These are phyloP conservation scores for Teinopalpus imperialis DNA, from an alignment of 2,888 invertebrate genomes.

Conservation along the genomic window DNA sequence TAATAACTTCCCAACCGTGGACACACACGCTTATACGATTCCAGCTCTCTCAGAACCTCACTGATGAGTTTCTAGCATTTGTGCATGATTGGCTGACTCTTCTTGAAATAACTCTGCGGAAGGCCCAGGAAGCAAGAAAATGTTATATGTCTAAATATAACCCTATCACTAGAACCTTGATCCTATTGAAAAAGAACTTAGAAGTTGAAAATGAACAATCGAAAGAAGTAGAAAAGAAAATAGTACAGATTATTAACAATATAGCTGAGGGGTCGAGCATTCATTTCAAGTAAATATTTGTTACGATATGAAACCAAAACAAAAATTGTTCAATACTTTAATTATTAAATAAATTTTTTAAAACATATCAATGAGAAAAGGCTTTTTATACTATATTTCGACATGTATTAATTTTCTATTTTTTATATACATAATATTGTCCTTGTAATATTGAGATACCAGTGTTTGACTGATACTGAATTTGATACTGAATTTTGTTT, in stretches of 20 bases:
- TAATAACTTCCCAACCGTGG: constrained; percentile 68
- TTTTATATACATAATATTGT: no score
- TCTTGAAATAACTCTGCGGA: constrained; percentile 56
- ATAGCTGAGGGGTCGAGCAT: constrained; percentile 43
- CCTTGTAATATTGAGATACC: no score
- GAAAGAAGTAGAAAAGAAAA: constrained; percentile 46
- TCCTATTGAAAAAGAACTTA: constrained; percentile 51
- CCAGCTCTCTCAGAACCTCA: constrained; percentile 59
- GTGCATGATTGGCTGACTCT: constrained; percentile 61
- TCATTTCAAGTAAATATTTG: constrained; percentile 8
- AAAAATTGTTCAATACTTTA: no score
- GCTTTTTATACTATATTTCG: no score
- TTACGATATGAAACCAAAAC: no score
- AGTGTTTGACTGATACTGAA: no score
- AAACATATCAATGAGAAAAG: no score
- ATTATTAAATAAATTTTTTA: no score
- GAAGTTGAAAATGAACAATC: constrained; percentile 39
- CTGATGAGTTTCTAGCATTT: constrained; percentile 61
- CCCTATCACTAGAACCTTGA: constrained; percentile 55
- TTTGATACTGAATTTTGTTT: no score
- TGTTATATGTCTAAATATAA: constrained; percentile 53
- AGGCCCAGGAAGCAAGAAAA: constrained; percentile 44
- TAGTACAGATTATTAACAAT: constrained; percentile 47
- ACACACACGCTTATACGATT: constrained; percentile 64
- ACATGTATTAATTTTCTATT: no score